These are phyloP conservation scores for Drosophila rufa DNA, from an alignment of 1,140 invertebrate genomes.

Conservation along the genomic window DNA sequence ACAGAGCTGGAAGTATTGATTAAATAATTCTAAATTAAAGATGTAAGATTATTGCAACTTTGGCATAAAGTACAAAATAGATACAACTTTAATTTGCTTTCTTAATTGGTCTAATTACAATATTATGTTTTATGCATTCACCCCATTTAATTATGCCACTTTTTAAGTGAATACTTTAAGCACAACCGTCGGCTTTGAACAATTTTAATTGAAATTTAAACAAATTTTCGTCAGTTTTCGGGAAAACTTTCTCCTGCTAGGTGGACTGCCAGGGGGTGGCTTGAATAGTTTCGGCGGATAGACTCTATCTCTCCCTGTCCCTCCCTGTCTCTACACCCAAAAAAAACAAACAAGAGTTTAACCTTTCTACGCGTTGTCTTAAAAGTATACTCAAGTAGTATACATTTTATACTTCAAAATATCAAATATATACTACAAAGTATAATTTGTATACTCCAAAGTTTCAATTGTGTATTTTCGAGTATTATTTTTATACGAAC, in stretches of 20 bases:
- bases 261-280: too few species aligned
- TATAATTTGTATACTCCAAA: too few species aligned
- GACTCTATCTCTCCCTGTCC: background rate
- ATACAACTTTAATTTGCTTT: background rate
- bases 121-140: slow-evolving; percentile 2
- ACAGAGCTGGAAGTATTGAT: background rate
- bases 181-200: background rate
- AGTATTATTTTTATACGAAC: too few species aligned
- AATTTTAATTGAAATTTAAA: slow-evolving; percentile 46
- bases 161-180: slow-evolving; percentile 3
- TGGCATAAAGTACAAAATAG: too few species aligned
- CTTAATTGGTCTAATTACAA: slow-evolving; percentile 1
- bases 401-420: too few species aligned
- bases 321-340: too few species aligned
- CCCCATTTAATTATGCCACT: slow-evolving; percentile 6
- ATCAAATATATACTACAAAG: too few species aligned
- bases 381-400: too few species aligned
- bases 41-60: too few species aligned
- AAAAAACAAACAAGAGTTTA: too few species aligned
- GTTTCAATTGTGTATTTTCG: too few species aligned
- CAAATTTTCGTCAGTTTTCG: slow-evolving; percentile 35
- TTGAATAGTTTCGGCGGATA: slow-evolving; percentile 7
- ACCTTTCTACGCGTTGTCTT: too few species aligned
- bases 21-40: background rate
- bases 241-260: slow-evolving; percentile 21